These are phyloP conservation scores for Lepidochitona cinerea DNA, from an alignment of 2,888 invertebrate species.

Conservation along the genomic window DNA sequence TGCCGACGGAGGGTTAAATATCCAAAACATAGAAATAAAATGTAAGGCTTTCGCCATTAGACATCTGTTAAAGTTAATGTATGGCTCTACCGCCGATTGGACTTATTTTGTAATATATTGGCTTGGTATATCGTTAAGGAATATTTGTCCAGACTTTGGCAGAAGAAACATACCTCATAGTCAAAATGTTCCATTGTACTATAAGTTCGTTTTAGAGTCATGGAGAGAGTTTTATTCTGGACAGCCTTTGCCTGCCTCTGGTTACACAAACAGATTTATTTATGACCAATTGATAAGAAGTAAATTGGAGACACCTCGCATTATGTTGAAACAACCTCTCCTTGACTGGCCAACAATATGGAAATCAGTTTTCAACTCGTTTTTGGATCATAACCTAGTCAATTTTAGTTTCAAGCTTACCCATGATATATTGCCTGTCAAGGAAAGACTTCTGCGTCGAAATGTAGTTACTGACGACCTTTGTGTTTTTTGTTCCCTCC, in stretches of 20 bases:
- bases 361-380: background rate
- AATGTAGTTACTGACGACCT: background rate
- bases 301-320: background rate
- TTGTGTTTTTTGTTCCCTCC: background rate
- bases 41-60: background rate
- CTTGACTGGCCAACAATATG: background rate
- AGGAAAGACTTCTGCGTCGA: background rate
- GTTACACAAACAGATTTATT: background rate
- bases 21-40: background rate
- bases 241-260: background rate
- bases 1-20: background rate
- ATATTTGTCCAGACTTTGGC: background rate
- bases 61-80: background rate
- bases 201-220: background rate
- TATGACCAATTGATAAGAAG: background rate
- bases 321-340: background rate
- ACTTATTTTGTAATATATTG: slow-evolving; percentile 3
- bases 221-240: background rate
- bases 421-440: background rate
- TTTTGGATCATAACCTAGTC: background rate
- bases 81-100: background rate
- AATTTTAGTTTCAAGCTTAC: background rate
- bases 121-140: background rate
- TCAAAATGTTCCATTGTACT: background rate
- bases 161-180: background rate